Conservation (phyloP, 2,888 invertebrate species). For the Heliconius cydno region DNA sequence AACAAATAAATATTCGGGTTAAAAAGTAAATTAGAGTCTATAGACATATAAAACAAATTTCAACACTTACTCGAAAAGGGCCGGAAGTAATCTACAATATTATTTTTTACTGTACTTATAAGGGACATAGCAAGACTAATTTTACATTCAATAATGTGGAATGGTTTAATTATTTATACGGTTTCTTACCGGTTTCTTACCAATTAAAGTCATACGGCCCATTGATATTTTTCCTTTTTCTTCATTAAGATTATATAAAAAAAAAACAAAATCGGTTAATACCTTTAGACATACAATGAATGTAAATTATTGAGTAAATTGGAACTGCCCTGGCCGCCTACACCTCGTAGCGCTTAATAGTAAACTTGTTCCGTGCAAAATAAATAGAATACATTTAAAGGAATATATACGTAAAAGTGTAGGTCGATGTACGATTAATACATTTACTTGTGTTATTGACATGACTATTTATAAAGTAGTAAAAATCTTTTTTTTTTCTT, state of each 20-base stretch:
- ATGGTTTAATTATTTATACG: not conserved
- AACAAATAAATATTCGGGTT: too few relatives aligned
- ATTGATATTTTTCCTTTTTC: slow-evolving; percentile 27
- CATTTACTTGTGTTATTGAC: not conserved
- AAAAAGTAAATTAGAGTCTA: not conserved
- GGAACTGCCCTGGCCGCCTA: slow-evolving; percentile 36
- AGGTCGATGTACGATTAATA: slow-evolving; percentile 25
- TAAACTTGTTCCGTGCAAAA: slow-evolving; percentile 40
- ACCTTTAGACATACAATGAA: slow-evolving; percentile 43
- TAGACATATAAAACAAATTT: not conserved
- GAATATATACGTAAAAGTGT: slow-evolving; percentile 38
- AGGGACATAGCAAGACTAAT: not conserved
- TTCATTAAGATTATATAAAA: slow-evolving; percentile 23
- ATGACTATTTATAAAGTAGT: not conserved
- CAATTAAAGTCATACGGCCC: slow-evolving; percentile 16
- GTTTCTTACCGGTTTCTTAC: not conserved
- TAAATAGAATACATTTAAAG: slow-evolving; percentile 37
- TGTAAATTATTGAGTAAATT: slow-evolving; percentile 47
- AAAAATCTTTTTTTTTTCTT: not conserved
- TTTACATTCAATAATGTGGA: not conserved
- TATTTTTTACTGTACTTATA: not conserved
- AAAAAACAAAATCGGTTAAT: slow-evolving; percentile 40
- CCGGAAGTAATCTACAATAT: slow-evolving; percentile 6
- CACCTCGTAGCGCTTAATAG: slow-evolving; percentile 41
- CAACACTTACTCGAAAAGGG: not conserved